A percentile compares a stretch with the other conserved stretches of the same genome.
These are phyloP conservation scores for Corythoichthys haematopterus DNA, from an alignment of 2,113 vertebrate species.

Conservation along the genomic window DNA sequence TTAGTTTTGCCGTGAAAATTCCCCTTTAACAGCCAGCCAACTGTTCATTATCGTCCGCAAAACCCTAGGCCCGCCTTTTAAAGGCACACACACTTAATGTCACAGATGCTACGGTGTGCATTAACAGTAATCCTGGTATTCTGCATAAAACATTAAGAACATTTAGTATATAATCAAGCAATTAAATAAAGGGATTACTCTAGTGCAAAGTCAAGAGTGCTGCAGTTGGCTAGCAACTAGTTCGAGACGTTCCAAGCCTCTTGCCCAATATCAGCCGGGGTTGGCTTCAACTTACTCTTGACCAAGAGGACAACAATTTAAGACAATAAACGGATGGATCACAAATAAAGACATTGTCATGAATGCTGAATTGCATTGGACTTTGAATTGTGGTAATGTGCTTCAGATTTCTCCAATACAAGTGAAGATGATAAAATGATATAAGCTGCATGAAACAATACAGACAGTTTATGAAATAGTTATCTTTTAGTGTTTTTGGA, in stretches of 20 bases:
- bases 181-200: no score
- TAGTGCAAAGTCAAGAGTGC: neutral
- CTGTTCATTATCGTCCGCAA: no score
- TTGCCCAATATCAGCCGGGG: neutral
- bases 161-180: no score
- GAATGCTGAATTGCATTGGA: constrained; percentile 13
- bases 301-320: neutral
- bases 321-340: constrained; percentile 3
- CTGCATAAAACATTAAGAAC: no score
- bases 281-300: neutral
- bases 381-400: constrained; percentile 15
- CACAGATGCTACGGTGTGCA: no score
- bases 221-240: neutral
- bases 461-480: constrained; percentile 31
- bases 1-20: no score
- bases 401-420: constrained; percentile 11
- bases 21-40: no score
- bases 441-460: constrained; percentile 7
- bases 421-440: constrained; percentile 7
- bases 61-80: no score
- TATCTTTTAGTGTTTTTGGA: constrained; percentile 9
- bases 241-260: neutral
- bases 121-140: no score
- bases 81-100: no score
- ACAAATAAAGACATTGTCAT: constrained; percentile 3